A percentile compares a stretch with the other conserved stretches of the same genome.
These are phyloP conservation scores for Girardinus metallicus DNA, from an alignment of 2,797 vertebrate genomes.

Conservation along the genomic window DNA sequence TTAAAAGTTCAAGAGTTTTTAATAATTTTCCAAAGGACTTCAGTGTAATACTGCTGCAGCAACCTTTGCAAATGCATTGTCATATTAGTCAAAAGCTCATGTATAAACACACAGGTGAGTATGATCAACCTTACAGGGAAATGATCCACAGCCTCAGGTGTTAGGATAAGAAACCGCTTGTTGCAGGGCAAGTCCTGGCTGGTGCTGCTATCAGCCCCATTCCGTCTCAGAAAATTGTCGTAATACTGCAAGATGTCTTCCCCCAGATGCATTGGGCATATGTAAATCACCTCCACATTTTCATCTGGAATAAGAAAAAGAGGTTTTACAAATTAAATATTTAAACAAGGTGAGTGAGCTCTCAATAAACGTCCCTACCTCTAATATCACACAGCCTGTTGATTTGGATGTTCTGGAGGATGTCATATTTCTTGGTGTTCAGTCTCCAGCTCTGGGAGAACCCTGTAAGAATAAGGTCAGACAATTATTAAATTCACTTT, in stretches of 20 bases:
- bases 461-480: constrained; percentile 76
- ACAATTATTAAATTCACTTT: constrained; percentile 25
- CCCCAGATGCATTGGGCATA: constrained; percentile 84
- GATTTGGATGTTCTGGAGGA: constrained; percentile 88
- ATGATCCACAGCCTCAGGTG: constrained; percentile 88
- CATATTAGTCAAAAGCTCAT: background rate
- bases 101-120: constrained; percentile 20
- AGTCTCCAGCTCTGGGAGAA: constrained; percentile 78
- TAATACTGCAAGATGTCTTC: constrained; percentile 88
- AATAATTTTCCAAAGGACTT: background rate
- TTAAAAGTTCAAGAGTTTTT: background rate
- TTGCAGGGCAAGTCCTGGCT: constrained; percentile 77
- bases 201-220: constrained; percentile 59
- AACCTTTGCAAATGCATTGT: background rate
- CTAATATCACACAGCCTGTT: constrained; percentile 88
- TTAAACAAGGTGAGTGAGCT: constrained; percentile 8
- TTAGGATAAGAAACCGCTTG: constrained; percentile 88
- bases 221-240: constrained; percentile 84
- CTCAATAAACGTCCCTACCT: constrained; percentile 71
- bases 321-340: constrained; percentile 4
- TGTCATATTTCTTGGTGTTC: constrained; percentile 72
- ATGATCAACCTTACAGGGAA: constrained; percentile 85
- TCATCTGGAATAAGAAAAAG: constrained; percentile 80
- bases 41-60: constrained; percentile 2
- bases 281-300: constrained; percentile 91